Base-by-base conservation (phyloP, 2,888 invertebrate species). In the Azorinus chamasolen region DNA sequence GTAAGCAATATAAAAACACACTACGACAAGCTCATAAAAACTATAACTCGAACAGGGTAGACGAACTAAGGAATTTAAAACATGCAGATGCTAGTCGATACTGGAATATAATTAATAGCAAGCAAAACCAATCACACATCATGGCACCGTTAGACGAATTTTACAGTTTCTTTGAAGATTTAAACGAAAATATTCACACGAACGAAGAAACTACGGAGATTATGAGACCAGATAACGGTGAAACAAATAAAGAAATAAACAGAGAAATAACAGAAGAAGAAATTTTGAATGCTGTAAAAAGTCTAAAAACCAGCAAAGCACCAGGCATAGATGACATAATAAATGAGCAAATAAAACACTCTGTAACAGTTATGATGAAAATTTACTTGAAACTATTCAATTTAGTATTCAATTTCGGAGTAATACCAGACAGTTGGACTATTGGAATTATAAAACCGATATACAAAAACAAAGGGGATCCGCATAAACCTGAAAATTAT, bases 381-480 rank as follows among this genome's bases (percentile, higher is more conserved):
- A 37, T 64, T 6, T 64, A 71, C 50, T 5, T 5, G 16, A 39
- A 50, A 25, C 24, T 71, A 1, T 71, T 71, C 25, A 64, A 64
- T 41, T 4, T 48, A 5, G 27, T 64, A 6, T 57, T 71, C 10
- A 39, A 65, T 16, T 4, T 16, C 18, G 66, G 51, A 18, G 25
- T 55, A 22, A 25, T 73, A 0, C 73, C 66, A 50, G 18, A 37
- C n/a, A 27, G 16, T 18, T 73, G 66, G 63, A 43, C 62, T 24
- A n/a, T 20, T 8, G 68, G 57, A 50, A 16, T 32, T 16, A 73
- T 73, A 1, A 25, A 27, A 14, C 71, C 71, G 10, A 57, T 63
- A 18, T 63, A 25, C 39, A 63, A 71, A 27, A 73, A 68, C 22
- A 73, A 73, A 32, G 48, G 62, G 14, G 37, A 51, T 25, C 6